These are phyloP conservation scores for Butastur rufipennis DNA, from an alignment of 2,113 vertebrate genomes.

Conservation along the genomic window DNA sequence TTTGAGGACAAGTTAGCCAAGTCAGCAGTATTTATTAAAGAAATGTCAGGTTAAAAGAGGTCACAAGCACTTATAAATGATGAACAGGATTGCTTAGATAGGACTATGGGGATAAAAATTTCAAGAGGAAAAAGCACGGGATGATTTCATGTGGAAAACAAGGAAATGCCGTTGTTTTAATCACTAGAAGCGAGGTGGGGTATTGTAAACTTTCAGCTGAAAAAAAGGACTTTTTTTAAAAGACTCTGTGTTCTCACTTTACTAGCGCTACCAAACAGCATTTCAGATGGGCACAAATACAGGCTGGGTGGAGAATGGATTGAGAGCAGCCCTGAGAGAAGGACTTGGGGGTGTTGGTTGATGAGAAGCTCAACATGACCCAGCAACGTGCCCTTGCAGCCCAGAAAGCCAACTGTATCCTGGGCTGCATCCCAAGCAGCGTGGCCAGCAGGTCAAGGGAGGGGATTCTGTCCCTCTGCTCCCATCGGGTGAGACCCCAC, in stretches of 20 bases:
- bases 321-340: too few species aligned
- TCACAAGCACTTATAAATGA: background rate
- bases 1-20: background rate
- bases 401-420: too few species aligned
- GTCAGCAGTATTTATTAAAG: background rate
- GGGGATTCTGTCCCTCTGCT: too few species aligned
- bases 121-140: background rate
- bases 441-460: too few species aligned
- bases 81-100: background rate
- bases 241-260: background rate
- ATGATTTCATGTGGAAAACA: background rate
- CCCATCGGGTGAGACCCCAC: too few species aligned
- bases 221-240: background rate
- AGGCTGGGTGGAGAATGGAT: too few species aligned
- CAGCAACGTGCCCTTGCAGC: too few species aligned
- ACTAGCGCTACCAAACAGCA: background rate
- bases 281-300: background rate
- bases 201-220: background rate
- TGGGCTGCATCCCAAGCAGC: too few species aligned
- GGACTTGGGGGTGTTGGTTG: too few species aligned
- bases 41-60: background rate
- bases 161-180: background rate
- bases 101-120: background rate
- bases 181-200: background rate
- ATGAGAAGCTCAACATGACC: too few species aligned